Base-by-base conservation (phyloP, 2,797 vertebrate species). In the Pterois miles region DNA sequence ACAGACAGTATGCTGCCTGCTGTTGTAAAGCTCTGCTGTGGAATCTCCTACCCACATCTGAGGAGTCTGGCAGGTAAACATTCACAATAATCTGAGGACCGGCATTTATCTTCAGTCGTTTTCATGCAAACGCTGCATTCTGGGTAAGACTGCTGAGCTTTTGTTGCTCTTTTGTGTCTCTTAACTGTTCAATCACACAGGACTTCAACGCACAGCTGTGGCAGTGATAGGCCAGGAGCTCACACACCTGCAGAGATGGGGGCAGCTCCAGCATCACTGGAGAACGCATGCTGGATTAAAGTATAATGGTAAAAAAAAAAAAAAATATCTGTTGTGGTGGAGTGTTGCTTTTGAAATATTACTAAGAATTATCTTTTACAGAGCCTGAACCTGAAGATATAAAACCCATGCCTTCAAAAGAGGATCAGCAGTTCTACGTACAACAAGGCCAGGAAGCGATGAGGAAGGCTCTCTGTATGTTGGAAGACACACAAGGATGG, bases 11-110 rank as follows among this genome's bases (percentile, higher is more conserved):
- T 97, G 96, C 91, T 96, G 87, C 93, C 74, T 34, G 96, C 96
- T 56, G 94, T 96, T 8, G 71, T 95, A 8, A 97, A 97, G 86
- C 95, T 97, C 68, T 96, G 96, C 92, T 97, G 96, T 58, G 96
- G 96, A 74, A 97, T 96, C 57, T 94, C 96, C 57, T 96, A 96
- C n/a, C 93, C 95, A 38, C 96, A 95, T 46, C 86, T 96, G 16
- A 86, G 93, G 80, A 95, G 64, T 69, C 91, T 91, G 84, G 84
- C 96, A 65, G 95, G 96, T 96, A 95, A 84, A 65, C 14, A 5
- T 16, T 38, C 27, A 25, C 7, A 10, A 3, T 18, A 25, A 27
- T 40, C 9, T 1, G 22, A 48, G 1, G 12, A 12, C 38, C 3
- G 14, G 12, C 3, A 1, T 38, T 60, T 54, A 8, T 23, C 9